Evolutionary conservation across 2,888 invertebrate genomes (phyloP), one percentile per base, ranked within the genome.

Genomic region (Stenodema calcarata): DNA sequence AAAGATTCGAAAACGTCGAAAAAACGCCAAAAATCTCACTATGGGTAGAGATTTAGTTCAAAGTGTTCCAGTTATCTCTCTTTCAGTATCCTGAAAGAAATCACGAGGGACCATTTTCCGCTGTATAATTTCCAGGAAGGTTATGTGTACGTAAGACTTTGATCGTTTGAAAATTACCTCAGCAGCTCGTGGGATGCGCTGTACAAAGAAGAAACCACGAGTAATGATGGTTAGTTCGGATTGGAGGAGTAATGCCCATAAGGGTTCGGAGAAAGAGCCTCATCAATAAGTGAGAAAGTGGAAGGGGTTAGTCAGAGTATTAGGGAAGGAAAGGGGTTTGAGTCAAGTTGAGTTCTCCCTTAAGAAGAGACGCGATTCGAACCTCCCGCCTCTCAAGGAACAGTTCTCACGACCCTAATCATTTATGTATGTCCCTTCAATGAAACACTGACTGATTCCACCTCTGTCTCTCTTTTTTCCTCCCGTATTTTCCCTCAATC

Each of bases 371-470:
- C 62, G 23, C 62, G 62, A 18, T 62, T 62, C 62, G 3, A 23
- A 18, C 73, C 73, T 73, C 70, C 27, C 70, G 14, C 78, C 23
- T n/a, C 27, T n/a, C 44, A 44, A 35, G 42, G 78, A 18, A 41
- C 44, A 16, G 41, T 78, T 78, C 78, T 78, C 78, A 78, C 82
- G 82, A 69, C 82, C 82, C 82, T 80, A 9, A 69, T 82, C n/a
- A 82, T 18, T 82, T 82, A 82, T 82, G 82, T 82, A 82, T 82
- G 82, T 44, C 82, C 69, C 82, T 82, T 82, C 54, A 35, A 82
- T 42, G 82, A 54, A 81, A 82, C 82, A 82, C 69, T 62, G 82
- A 82, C 82, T 69, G 81, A 81, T 81, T 62, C 30, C 35, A 69
- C 69, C 16, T 69, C 82, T 69, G 78, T 44, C 78, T 23, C 41